Conservation (phyloP, 2,797 vertebrate genomes). For the Hypotaenidia philippensis region DNA sequence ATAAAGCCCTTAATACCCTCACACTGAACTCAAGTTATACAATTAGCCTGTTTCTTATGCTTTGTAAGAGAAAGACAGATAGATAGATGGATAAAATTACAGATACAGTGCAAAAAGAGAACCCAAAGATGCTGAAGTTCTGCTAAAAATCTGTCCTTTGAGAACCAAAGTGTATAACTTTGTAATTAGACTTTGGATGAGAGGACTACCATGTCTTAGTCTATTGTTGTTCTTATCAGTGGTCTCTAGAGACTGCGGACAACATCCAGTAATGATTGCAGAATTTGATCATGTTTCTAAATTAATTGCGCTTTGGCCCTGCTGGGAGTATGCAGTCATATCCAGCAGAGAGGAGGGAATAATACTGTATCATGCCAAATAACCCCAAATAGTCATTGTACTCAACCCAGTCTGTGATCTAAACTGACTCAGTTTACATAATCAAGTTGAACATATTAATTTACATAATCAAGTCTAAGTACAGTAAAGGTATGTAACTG, state of each 20-base stretch:
- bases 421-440: slow-evolving; percentile 63
- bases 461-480: slow-evolving; percentile 22
- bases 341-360: slow-evolving; percentile 31
- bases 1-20: neutral
- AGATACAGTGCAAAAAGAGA: slow-evolving; percentile 11
- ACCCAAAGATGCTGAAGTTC: slow-evolving; percentile 45
- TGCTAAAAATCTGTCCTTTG: slow-evolving; percentile 59
- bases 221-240: slow-evolving; percentile 36
- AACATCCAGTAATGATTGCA: slow-evolving; percentile 56
- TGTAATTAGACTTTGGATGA: slow-evolving; percentile 68
- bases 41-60: neutral
- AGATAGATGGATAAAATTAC: slow-evolving; percentile 21
- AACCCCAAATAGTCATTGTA: slow-evolving; percentile 39
- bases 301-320: slow-evolving; percentile 58
- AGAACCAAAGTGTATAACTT: slow-evolving; percentile 57
- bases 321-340: slow-evolving; percentile 23
- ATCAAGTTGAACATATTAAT: slow-evolving; percentile 46
- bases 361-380: slow-evolving; percentile 23
- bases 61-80: slow-evolving; percentile 1
- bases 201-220: slow-evolving; percentile 50
- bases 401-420: slow-evolving; percentile 39
- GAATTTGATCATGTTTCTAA: slow-evolving; percentile 63
- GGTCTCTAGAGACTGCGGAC: slow-evolving; percentile 9
- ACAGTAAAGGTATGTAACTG: slow-evolving; percentile 51
- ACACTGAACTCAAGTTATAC: neutral